Conservation (phyloP, 1,140 invertebrate species). For the Paramacrobiotus metropolitanus region DNA sequence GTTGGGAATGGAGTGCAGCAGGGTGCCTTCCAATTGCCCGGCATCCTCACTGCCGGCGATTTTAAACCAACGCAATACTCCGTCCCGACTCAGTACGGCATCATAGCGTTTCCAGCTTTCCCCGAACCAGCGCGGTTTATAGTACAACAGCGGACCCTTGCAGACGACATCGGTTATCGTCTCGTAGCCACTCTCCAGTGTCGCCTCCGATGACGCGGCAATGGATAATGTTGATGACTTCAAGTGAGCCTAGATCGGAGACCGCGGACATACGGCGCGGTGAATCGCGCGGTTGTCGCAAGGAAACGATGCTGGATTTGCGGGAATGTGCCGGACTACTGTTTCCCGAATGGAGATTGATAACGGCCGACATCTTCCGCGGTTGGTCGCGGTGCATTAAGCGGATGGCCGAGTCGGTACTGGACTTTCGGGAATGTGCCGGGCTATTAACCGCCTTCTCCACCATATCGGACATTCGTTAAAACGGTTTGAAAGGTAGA, state of each 20-base stretch:
- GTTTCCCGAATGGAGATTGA: too few relatives aligned
- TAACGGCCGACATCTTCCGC: too few relatives aligned
- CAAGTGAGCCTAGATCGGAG: neutral
- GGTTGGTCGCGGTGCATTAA: too few relatives aligned
- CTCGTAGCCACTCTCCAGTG: neutral
- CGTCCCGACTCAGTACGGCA: neutral
- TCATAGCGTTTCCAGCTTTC: neutral
- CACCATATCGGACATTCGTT: too few relatives aligned
- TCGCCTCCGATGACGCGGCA: neutral
- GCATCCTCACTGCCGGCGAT: neutral
- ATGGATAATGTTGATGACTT: neutral
- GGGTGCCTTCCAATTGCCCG: neutral
- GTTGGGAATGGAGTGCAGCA: neutral
- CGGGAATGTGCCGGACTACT: too few relatives aligned
- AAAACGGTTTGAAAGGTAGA: too few relatives aligned
- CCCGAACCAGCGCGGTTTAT: slow-evolving; percentile 3
- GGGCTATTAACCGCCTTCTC: too few relatives aligned
- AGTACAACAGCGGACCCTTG: neutral
- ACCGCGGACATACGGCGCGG: neutral
- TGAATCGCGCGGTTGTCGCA: too few relatives aligned
- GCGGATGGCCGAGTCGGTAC: too few relatives aligned
- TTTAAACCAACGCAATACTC: neutral
- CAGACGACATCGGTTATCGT: slow-evolving; percentile 2
- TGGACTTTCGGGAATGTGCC: too few relatives aligned
- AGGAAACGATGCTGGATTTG: too few relatives aligned